These are phyloP conservation scores for Myioborus melanocephalus DNA, from an alignment of 2,797 vertebrate species.

Conservation along the genomic window DNA sequence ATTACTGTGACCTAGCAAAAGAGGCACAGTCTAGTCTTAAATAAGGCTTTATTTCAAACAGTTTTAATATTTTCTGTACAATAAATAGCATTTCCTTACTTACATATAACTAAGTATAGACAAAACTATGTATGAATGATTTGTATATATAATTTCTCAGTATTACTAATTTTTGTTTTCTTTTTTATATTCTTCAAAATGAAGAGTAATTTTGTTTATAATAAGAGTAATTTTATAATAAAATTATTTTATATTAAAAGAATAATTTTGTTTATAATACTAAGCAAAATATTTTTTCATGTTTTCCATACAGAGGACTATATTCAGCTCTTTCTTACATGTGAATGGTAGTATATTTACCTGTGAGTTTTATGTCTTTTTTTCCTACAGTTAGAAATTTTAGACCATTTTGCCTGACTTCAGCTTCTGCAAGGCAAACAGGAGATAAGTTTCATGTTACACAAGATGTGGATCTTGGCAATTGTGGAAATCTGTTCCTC, in stretches of 20 bases:
- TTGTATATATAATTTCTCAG: background rate
- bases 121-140: background rate
- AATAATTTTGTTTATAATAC: background rate
- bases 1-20: background rate
- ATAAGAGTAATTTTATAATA: background rate
- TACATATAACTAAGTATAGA: background rate
- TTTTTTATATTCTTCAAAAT: background rate
- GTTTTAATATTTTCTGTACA: background rate
- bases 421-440: background rate
- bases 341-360: background rate
- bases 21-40: background rate
- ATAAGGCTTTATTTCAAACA: background rate
- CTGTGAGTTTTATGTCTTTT: background rate
- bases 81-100: background rate
- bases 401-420: background rate
- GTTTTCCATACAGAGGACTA: background rate
- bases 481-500: background rate
- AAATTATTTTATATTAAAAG: background rate
- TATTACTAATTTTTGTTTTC: background rate
- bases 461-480: background rate
- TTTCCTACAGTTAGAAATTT: background rate
- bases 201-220: background rate
- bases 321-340: background rate
- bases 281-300: background rate
- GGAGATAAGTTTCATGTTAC: background rate